These are phyloP conservation scores for Leucopsar rothschildi DNA, from an alignment of 2,113 vertebrate genomes.

Conservation along the genomic window DNA sequence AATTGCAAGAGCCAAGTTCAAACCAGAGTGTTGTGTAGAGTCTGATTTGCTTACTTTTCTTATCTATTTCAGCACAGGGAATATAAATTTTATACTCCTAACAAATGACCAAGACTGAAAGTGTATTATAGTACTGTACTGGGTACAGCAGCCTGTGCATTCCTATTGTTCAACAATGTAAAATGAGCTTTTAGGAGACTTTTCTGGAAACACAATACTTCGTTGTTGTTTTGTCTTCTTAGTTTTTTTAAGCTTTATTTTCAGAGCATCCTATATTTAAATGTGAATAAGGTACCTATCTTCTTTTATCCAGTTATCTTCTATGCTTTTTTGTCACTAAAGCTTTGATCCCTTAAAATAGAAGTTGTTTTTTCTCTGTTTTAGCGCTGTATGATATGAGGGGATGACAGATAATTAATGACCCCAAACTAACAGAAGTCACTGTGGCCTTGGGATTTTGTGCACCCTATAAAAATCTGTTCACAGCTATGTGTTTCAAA, in stretches of 20 bases:
- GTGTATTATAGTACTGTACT: not conserved
- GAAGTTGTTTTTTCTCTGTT: not conserved
- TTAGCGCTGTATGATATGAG: not conserved
- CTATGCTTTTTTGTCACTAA: not conserved
- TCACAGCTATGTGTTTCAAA: not conserved
- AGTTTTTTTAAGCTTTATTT: not conserved
- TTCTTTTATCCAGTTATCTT: not conserved
- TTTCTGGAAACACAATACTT: not conserved
- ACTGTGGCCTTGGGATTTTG: constrained; percentile 35
- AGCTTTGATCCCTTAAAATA: not conserved
- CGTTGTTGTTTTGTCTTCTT: not conserved
- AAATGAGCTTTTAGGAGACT: not conserved
- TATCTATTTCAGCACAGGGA: not conserved
- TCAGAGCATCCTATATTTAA: not conserved
- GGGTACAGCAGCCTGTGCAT: not conserved
- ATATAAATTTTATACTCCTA: not conserved
- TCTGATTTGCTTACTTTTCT: not conserved
- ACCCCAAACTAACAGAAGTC: not conserved
- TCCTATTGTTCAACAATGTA: not conserved
- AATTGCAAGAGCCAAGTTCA: not conserved
- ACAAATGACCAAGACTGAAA: not conserved
- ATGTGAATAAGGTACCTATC: not conserved
- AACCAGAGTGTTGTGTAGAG: not conserved
- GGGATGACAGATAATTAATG: constrained; percentile 10
- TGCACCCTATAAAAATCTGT: constrained; percentile 10